These are phyloP conservation scores for Ophthalmolycus amberensis DNA, from an alignment of 2,113 vertebrate genomes.

Conservation along the genomic window DNA sequence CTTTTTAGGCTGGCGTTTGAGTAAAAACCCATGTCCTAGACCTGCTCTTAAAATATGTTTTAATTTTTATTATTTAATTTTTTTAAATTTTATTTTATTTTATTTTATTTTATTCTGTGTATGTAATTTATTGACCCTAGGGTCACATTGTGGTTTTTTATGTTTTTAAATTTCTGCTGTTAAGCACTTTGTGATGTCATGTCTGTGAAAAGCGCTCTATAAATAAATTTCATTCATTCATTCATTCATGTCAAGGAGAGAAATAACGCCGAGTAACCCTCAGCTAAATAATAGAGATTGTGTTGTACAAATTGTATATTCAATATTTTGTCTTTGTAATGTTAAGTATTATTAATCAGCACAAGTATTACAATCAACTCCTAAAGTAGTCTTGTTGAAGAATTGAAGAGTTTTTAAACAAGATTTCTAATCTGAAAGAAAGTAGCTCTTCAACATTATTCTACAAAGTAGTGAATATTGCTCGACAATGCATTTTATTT, in stretches of 20 bases:
- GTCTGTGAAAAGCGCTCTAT: too few relatives aligned
- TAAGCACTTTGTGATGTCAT: too few relatives aligned
- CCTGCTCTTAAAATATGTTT: too few relatives aligned
- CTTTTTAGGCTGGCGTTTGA: too few relatives aligned
- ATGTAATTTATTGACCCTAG: too few relatives aligned
- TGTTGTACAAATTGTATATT: neutral
- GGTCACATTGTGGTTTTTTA: too few relatives aligned
- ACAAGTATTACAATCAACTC: conserved; percentile 1
- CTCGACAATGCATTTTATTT: neutral
- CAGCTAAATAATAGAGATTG: neutral
- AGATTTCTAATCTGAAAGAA: neutral
- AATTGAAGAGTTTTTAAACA: neutral
- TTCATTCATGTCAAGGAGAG: neutral
- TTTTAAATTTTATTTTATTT: too few relatives aligned
- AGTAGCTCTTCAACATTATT: neutral
- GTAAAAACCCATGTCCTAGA: too few relatives aligned
- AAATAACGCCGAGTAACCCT: neutral
- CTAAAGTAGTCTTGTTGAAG: neutral
- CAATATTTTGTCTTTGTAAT: neutral
- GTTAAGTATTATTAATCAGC: neutral
- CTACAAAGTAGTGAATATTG: neutral
- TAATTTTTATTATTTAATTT: too few relatives aligned
- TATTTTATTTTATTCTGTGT: too few relatives aligned
- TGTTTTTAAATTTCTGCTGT: too few relatives aligned
- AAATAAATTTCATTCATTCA: too few relatives aligned